Evolutionary conservation across 2,797 vertebrate species (phyloP), one percentile per base, ranked within the genome.

Genomic region (Aeoliscus strigatus): DNA sequence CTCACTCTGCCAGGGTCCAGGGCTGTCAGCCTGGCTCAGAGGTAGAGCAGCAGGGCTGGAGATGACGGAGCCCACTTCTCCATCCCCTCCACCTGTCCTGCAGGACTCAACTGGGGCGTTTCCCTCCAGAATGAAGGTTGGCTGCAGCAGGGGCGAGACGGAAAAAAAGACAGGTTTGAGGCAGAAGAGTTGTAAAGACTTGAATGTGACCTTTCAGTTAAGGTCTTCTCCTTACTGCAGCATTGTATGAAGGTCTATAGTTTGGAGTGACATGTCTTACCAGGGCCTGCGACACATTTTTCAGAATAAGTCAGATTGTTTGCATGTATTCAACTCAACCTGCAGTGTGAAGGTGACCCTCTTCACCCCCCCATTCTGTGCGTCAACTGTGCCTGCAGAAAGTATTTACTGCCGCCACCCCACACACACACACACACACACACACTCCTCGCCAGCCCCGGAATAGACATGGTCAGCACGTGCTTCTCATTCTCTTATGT

Each of bases 61-160:
- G 77, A 31, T 83, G 16, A 51, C 44, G 29, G 87, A 1, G 1
- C 83, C 0, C 66, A 65, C 73, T 85, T 83, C 89, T 39, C 86
- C 89, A 28, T 82, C 86, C n/a, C 62, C 78, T 38, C 48, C 67
- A 43, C 91, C 91, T 62, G 88, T 90, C 2, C 86, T 85, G 6
- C 82, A 79, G 37, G 88, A 34, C 47, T 88, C 87, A 0, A 80
- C 80, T 53, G 87, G 80, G 39, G 84, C 87, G 6, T 93, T 88
- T 46, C 85, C 90, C 67, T 94, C 92, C 80, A 96, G 89, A 57
- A 69, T 91, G 63, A 93, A 91, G 34, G 85, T 75, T 0, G 87
- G 21, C 30, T 54, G 58, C 66, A 69, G 46, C 24, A 55, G 32
- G 39, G 40, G 53, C 8, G 61, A 15, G 35, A 14, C 6, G 31